phyloP scores from a whole-genome alignment of 2,888 invertebrate species.

The Agonopterix heracliana region DNA sequence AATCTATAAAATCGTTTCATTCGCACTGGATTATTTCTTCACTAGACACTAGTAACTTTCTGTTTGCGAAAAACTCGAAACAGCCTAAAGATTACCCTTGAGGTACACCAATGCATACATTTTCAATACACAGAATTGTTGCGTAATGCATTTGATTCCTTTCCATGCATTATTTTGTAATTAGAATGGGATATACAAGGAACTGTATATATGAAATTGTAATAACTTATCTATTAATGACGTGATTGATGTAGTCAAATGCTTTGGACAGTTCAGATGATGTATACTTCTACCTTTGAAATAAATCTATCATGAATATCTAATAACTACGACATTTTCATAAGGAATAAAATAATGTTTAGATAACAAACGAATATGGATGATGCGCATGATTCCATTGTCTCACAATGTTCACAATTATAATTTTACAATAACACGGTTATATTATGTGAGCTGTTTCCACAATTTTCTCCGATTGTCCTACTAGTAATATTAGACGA shows the following conservation, averaged over 20 bases:
- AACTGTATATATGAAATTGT: too few relatives aligned
- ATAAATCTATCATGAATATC: background rate
- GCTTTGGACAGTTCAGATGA: background rate
- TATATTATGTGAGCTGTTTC: slow-evolving; percentile 22
- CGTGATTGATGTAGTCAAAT: background rate
- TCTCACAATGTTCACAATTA: slow-evolving; percentile 33
- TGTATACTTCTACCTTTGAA: background rate
- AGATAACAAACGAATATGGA: slow-evolving; percentile 6
- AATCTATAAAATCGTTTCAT: too few relatives aligned
- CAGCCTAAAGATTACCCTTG: too few relatives aligned
- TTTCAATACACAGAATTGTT: too few relatives aligned
- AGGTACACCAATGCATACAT: too few relatives aligned
- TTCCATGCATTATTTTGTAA: too few relatives aligned
- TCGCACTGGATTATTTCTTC: too few relatives aligned
- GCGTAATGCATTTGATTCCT: too few relatives aligned
- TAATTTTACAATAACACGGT: slow-evolving; percentile 32
- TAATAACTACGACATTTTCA: background rate
- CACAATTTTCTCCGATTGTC: slow-evolving; percentile 35
- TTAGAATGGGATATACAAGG: too few relatives aligned
- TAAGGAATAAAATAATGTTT: background rate
- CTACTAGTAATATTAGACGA: slow-evolving; percentile 47
- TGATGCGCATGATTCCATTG: slow-evolving; percentile 26
- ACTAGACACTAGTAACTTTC: too few relatives aligned
- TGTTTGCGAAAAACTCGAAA: too few relatives aligned
- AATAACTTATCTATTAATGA: too few relatives aligned